Percentiles rank a stretch among this genome's conserved stretches.
Conservation (phyloP, 2,113 vertebrate genomes). For the Anguilla japonica region DNA sequence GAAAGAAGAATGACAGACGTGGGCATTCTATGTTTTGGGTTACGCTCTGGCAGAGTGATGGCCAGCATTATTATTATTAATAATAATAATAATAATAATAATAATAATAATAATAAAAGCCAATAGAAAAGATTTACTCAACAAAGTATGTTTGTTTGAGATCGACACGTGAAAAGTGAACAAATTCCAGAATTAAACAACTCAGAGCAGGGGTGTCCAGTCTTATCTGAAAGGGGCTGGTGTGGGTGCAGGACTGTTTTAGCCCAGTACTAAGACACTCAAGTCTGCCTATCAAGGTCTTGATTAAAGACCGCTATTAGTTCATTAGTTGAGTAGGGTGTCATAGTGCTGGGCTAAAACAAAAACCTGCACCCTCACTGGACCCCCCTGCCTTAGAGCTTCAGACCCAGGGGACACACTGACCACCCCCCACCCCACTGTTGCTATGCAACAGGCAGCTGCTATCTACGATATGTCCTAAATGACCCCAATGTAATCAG, state of each 20-base stretch:
- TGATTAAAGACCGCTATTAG: no score
- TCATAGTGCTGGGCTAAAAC: not conserved
- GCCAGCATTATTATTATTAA: not conserved
- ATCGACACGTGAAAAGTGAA: not conserved
- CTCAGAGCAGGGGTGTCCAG: no score
- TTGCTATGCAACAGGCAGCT: not conserved
- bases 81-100: not conserved
- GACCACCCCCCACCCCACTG: not conserved
- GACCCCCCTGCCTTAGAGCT: not conserved
- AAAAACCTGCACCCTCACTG: not conserved
- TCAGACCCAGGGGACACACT: not conserved
- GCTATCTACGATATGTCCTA: not conserved
- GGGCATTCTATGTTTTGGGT: no score
- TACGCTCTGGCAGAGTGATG: not conserved
- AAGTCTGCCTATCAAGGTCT: no score
- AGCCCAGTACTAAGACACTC: no score
- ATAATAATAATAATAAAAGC: not conserved
- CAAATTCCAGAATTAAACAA: not conserved
- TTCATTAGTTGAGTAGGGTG: no score
- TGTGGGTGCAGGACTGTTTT: no score
- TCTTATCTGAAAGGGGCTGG: no score
- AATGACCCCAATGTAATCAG: not conserved
- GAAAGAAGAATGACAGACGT: no score
- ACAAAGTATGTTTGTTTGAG: not conserved
- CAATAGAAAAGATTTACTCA: not conserved